Base-by-base conservation (phyloP, 2,113 vertebrate genomes). In the Pipra filicauda region DNA sequence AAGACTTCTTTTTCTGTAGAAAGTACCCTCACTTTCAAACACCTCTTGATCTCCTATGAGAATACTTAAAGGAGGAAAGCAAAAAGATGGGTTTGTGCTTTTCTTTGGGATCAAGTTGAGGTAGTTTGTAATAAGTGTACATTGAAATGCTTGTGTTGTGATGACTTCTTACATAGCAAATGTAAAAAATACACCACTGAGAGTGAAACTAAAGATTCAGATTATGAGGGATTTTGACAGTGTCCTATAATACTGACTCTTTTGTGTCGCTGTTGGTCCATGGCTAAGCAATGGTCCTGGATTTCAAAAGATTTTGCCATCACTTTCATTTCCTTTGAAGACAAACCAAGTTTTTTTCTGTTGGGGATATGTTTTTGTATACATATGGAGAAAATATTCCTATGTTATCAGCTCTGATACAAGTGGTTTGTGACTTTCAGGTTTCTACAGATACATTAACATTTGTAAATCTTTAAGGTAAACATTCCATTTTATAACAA, bases 391-490 rank as follows among this genome's bases (percentile, higher is more conserved):
- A 91, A 96, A 74, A 90, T 28, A 61, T 83, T 95, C 16, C 19
- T 85, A 37, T 62, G 51, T 85, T 88, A 88, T 90, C 57, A 85
- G 19, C 35, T 91, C 69, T 85, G 66, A 76, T 37, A 87, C 19
- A 74, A 90, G 23, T 51, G 39, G 22, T 48, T 81, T 90, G 37
- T 79, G 76, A 80, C 90, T 85, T 93, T 88, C 48, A 91, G 19
- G 85, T 97, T 95, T 82, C 92, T 84, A 87, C 44, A 85, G 91
- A 89, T 94, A 96, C 74, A 74, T 77, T 77, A 61, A 71, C 43
- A 26, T 77, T 96, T 85, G 39, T 87, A 95, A 91, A 89, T 94
- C 85, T 85, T 94, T 95, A 82, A 82, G 62, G 43, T 89, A 89
- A 94, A 70, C 2, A 30, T 92, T 89, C 48, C 13, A 69, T 83